Percentiles rank a stretch among this genome's conserved stretches.
These are phyloP conservation scores for Datnioides undecimradiatus DNA, from an alignment of 2,113 vertebrate species.

Conservation along the genomic window DNA sequence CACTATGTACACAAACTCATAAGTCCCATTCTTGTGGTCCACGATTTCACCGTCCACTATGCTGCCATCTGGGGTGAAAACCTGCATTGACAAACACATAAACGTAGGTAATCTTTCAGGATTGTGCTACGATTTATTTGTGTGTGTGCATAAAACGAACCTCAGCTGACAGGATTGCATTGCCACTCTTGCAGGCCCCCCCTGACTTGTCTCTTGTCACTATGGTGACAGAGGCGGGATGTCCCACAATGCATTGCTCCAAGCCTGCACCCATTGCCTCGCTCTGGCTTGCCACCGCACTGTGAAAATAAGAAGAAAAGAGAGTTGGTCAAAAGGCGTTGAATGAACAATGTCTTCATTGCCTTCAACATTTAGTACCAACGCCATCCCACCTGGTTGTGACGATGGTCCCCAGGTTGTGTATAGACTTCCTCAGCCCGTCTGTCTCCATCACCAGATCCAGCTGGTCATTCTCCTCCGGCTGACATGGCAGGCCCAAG, in stretches of 20 bases:
- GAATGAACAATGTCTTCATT: background rate
- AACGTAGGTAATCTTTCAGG: rapidly evolving
- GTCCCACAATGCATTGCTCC: conserved; percentile 93
- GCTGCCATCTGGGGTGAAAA: conserved; percentile 95
- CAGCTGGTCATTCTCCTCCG: conserved; percentile 95
- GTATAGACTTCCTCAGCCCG: conserved; percentile 94
- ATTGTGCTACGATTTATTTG: background rate
- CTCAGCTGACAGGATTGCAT: conserved; percentile 94
- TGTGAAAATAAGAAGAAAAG: conserved; percentile 53
- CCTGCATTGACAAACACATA: conserved; percentile 46
- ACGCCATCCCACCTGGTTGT: conserved; percentile 84
- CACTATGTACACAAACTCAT: conserved; percentile 94
- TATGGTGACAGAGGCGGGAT: conserved; percentile 93
- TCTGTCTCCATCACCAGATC: conserved; percentile 96
- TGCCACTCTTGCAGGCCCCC: conserved; percentile 94
- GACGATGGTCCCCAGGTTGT: conserved; percentile 95
- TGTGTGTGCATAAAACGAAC: conserved; percentile 26
- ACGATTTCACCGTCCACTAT: conserved; percentile 95
- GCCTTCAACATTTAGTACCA: background rate
- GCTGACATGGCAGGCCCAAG: conserved; percentile 89
- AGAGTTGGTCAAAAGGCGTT: background rate
- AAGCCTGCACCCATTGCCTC: conserved; percentile 94
- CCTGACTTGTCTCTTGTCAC: conserved; percentile 98
- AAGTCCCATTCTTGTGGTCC: conserved; percentile 97
- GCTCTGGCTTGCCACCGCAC: conserved; percentile 95